Percentiles rank a stretch among this genome's conserved stretches.
Conservation (phyloP, 1,140 invertebrate species). For the Hetaerina americana region DNA sequence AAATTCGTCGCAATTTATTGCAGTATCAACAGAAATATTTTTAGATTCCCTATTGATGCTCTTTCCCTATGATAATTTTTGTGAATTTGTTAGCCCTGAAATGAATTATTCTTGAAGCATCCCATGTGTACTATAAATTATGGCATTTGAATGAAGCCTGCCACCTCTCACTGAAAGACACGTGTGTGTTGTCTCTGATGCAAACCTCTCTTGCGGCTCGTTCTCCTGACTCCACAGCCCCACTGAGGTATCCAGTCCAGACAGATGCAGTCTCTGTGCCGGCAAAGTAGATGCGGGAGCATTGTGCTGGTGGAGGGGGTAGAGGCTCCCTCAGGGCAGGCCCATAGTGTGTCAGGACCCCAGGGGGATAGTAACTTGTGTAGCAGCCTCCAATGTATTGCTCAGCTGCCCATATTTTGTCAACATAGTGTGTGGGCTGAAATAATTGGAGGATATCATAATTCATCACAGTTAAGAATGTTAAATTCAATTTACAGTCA, state of each 20-base stretch:
- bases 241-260: slow-evolving; percentile 42
- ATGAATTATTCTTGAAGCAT: too few relatives aligned
- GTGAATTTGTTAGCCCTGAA: too few relatives aligned
- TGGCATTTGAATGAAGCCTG: too few relatives aligned
- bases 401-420: slow-evolving; percentile 28
- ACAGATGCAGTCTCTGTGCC: slow-evolving; percentile 39
- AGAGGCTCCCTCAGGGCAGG: slow-evolving; percentile 18
- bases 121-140: too few relatives aligned
- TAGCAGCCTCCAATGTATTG: slow-evolving; percentile 29
- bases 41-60: too few relatives aligned
- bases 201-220: slow-evolving; percentile 38
- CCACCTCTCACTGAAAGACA: too few relatives aligned
- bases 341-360: slow-evolving; percentile 18
- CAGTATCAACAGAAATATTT: too few relatives aligned
- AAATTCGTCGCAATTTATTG: too few relatives aligned
- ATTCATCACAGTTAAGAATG: slow-evolving; percentile 23
- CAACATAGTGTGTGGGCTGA: slow-evolving; percentile 23
- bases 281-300: slow-evolving; percentile 31
- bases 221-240: slow-evolving; percentile 38
- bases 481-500: slow-evolving; percentile 24
- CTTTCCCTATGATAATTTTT: too few relatives aligned
- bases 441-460: neutral
- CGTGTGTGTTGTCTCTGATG: too few relatives aligned
- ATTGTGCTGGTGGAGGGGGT: neutral
- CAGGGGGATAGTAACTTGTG: slow-evolving; percentile 19